Evolutionary conservation across 2,888 invertebrate species (phyloP), one percentile per base, ranked within the genome.

Genomic region (Caenorhabditis auriculariae): DNA sequence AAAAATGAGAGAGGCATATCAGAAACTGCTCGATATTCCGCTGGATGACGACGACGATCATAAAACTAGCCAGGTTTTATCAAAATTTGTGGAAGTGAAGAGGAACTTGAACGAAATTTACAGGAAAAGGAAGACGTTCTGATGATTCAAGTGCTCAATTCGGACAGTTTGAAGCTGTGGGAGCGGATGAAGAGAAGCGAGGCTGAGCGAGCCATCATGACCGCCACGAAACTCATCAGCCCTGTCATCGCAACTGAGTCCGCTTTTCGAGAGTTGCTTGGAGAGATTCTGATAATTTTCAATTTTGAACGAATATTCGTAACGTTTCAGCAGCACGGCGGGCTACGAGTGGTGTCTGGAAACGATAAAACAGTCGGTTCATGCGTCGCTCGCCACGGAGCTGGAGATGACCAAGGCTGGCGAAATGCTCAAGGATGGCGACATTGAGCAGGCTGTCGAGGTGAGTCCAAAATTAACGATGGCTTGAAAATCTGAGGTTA

Each of bases 1-100:
- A 59, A 91, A 91, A 79, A 94, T 96, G 87, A 91, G 91, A 83
- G 88, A 89, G 60, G 89, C 91, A 0, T 98, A 98, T 84, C 88
- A 90, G 69, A 88, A 91, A 66, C 85, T 98, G 78, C 86, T 96
- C 29, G 90, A 91, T 29, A 90, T 94, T 41, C 91, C 91, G 64
- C 86, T 90, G 59, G 89, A 90, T 75, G 80, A 83, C 38, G 87
- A 89, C 60, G 90, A 90, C 78, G 90, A 91, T 69, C 89, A 27
- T 39, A 26, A n/a, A 21, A 12, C 7, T 9, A n/a, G 41, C 24
- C 19, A 52, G 39, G 32, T 43, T 32, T 12, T 35, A 39, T 0
- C 23, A 45, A n/a, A 55, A n/a, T n/a, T n/a, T 26, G 29, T n/a
- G 21, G 29, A 26, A n/a, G 44, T 28, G 19, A 6, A 19, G 28